These are phyloP conservation scores for Tupiocoris notatus DNA, from an alignment of 2,888 invertebrate species.

Conservation along the genomic window DNA sequence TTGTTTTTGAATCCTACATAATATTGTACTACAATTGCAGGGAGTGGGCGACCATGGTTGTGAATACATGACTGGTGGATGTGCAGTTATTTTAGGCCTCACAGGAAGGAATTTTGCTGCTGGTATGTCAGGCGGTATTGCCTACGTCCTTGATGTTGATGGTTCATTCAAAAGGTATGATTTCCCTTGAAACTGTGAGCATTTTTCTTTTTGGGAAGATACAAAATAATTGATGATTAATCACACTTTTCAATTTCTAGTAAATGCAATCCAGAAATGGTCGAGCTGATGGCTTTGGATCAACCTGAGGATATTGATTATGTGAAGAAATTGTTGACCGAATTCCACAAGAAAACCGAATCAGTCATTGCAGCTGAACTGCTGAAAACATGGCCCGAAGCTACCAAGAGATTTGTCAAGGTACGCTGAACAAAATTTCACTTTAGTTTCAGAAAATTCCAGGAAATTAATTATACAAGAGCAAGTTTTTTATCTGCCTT, in stretches of 20 bases:
- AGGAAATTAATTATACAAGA: too few species aligned
- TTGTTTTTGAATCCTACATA: background rate
- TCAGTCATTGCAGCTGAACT: slow-evolving; percentile 79
- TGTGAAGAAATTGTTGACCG: slow-evolving; percentile 73
- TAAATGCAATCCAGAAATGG: slow-evolving; percentile 92
- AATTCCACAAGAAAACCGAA: slow-evolving; percentile 85
- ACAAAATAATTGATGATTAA: too few species aligned
- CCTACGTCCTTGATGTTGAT: slow-evolving; percentile 89
- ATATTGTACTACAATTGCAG: too few species aligned
- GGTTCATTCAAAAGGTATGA: slow-evolving; percentile 69
- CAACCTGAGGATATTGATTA: slow-evolving; percentile 71
- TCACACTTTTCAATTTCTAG: slow-evolving; percentile 56
- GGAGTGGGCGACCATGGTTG: slow-evolving; percentile 99
- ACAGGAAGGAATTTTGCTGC: slow-evolving; percentile 99
- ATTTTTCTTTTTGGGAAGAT: too few species aligned
- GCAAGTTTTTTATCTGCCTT: too few species aligned
- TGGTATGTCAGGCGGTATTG: slow-evolving; percentile 94
- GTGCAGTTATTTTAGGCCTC: slow-evolving; percentile 84
- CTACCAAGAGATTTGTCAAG: slow-evolving; percentile 81
- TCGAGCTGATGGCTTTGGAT: slow-evolving; percentile 83
- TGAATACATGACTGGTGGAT: slow-evolving; percentile 99
- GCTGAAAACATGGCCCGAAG: slow-evolving; percentile 74
- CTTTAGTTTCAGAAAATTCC: too few species aligned
- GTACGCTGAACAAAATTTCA: too few species aligned
- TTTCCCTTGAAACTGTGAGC: background rate